Conservation (phyloP, 2,888 invertebrate genomes). For the Girardia tigrina region DNA sequence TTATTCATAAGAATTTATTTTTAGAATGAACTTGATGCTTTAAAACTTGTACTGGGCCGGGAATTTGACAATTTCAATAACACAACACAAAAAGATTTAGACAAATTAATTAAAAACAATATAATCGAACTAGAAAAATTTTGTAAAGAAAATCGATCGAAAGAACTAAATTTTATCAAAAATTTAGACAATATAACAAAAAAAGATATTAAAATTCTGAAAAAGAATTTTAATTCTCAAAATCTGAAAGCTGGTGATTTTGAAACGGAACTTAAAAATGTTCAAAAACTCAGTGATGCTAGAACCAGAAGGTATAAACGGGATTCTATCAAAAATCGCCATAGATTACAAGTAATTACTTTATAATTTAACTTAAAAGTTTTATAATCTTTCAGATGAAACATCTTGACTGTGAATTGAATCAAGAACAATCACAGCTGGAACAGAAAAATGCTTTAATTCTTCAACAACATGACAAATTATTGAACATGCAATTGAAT, state of each 20-base stretch:
- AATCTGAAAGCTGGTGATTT: background rate
- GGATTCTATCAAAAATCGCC: conserved; percentile 6
- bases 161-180: conserved; percentile 16
- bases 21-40: conserved; percentile 28
- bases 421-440: conserved; percentile 18
- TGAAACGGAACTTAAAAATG: background rate
- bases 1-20: too few species aligned
- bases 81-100: background rate
- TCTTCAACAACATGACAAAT: conserved; percentile 30
- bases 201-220: conserved; percentile 4
- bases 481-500: conserved; percentile 26
- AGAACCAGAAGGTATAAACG: conserved; percentile 7
- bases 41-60: conserved; percentile 28
- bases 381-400: background rate
- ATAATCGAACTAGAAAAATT: background rate
- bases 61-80: conserved; percentile 26
- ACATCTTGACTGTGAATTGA: background rate
- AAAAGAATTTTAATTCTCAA: background rate
- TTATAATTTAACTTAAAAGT: background rate
- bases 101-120: background rate
- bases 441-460: conserved; percentile 31
- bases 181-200: background rate
- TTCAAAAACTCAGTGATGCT: background rate
- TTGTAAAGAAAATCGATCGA: background rate
- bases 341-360: background rate